phyloP scores from a whole-genome alignment of 2,888 invertebrate genomes.

The Tetrapedia diversipes region DNA sequence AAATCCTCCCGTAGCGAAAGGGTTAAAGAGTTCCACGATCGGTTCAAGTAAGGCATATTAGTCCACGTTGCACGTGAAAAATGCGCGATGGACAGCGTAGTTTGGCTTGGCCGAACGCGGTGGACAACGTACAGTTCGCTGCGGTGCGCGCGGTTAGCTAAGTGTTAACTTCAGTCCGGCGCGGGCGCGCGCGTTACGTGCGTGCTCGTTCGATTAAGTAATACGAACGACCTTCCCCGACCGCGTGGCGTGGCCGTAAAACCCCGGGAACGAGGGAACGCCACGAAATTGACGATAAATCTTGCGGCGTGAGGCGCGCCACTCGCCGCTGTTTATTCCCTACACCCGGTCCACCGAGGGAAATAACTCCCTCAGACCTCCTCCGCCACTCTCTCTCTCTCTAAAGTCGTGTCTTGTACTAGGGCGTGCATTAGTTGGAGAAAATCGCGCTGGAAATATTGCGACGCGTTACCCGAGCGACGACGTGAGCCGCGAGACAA shows the following conservation, averaged over 20 bases:
- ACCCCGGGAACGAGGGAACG: slow-evolving; percentile 37
- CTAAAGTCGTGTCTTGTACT: slow-evolving; percentile 51
- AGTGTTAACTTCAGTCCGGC: slow-evolving; percentile 3
- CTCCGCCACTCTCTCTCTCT: no score
- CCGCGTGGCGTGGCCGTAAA: slow-evolving; percentile 45
- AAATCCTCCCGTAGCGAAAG: no score
- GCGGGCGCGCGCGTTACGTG: slow-evolving; percentile 16
- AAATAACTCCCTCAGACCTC: slow-evolving; percentile 44
- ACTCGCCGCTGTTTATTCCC: slow-evolving; percentile 45
- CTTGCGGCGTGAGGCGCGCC: slow-evolving; percentile 6
- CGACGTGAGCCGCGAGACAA: slow-evolving; percentile 46
- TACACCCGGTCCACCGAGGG: slow-evolving; percentile 31
- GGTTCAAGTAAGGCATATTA: no score
- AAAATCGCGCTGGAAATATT: slow-evolving; percentile 64
- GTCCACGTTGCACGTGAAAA: no score
- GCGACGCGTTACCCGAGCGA: slow-evolving; percentile 52
- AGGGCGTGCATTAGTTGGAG: slow-evolving; percentile 56
- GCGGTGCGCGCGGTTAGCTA: no score
- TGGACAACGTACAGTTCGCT: no score
- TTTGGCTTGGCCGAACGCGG: no score
- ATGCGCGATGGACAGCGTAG: no score
- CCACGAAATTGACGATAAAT: slow-evolving; percentile 58
- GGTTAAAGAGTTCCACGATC: no score
- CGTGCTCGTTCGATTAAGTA: slow-evolving; percentile 55
- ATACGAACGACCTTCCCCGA: slow-evolving; percentile 44